Percentiles rank a stretch among this genome's conserved stretches.
Conservation (phyloP, 2,888 invertebrate species). For the Meteorus cinctellus region DNA sequence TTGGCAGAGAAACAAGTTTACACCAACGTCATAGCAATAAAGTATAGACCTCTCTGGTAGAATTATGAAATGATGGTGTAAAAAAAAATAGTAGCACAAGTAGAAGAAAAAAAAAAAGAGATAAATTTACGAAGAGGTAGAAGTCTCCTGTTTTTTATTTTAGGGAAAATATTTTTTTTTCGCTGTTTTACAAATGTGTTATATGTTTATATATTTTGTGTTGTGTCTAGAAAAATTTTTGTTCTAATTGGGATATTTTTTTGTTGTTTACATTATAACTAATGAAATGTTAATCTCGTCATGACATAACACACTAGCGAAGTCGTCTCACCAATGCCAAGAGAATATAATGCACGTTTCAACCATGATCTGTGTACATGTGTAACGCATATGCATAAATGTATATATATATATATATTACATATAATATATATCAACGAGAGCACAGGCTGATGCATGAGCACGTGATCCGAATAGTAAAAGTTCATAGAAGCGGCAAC, state of each 20-base stretch:
- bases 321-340: neutral
- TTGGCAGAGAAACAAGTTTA: constrained; percentile 33
- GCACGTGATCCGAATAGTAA: constrained; percentile 35
- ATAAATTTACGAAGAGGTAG: neutral
- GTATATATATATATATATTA: no score
- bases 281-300: constrained; percentile 21
- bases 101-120: constrained; percentile 7
- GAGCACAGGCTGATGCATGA: constrained; percentile 15
- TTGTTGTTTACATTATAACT: constrained; percentile 15
- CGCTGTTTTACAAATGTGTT: no score
- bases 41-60: constrained; percentile 30
- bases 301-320: neutral
- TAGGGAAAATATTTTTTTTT: neutral
- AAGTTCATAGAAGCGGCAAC: constrained; percentile 11
- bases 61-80: constrained; percentile 33
- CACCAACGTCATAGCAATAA: constrained; percentile 38
- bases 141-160: neutral
- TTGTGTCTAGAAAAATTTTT: constrained; percentile 27
- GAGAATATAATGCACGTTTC: constrained; percentile 3
- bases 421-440: neutral
- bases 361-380: neutral
- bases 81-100: constrained; percentile 6
- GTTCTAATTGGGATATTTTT: constrained; percentile 29
- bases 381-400: neutral
- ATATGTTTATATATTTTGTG: no score